Conservation (phyloP, 2,797 vertebrate genomes). For the Protonibea diacanthus region DNA sequence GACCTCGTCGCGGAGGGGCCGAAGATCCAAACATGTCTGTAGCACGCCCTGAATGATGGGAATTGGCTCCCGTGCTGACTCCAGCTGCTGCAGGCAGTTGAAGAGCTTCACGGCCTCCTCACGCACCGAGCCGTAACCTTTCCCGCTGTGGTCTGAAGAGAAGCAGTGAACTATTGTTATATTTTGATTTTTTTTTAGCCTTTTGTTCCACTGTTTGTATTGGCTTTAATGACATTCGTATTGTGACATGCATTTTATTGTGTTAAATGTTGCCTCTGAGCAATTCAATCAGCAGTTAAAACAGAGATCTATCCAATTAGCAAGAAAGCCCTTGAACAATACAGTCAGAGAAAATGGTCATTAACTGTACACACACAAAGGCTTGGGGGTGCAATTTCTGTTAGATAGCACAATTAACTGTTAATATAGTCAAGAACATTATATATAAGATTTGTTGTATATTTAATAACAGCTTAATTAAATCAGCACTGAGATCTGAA, state of each 20-base stretch:
- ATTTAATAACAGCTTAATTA: background rate
- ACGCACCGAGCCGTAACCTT: constrained; percentile 90
- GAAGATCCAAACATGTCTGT: constrained; percentile 97
- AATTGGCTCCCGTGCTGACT: constrained; percentile 87
- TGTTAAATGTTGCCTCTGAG: constrained; percentile 19
- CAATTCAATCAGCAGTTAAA: constrained; percentile 21
- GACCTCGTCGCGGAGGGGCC: constrained; percentile 93
- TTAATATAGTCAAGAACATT: background rate
- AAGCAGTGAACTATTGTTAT: background rate
- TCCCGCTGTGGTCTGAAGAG: constrained; percentile 80
- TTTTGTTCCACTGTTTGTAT: background rate
- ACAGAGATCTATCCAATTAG: constrained; percentile 14
- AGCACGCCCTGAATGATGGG: constrained; percentile 97
- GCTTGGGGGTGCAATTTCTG: background rate
- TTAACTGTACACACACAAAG: background rate
- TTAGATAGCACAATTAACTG: background rate
- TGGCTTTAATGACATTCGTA: background rate
- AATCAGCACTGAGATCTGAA: background rate
- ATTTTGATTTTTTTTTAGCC: background rate
- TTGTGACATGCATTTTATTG: background rate
- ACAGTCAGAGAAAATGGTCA: background rate
- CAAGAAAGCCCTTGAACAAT: background rate
- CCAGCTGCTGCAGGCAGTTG: constrained; percentile 96
- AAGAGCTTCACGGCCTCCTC: constrained; percentile 97
- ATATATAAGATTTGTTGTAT: background rate